Evolutionary conservation across 2,888 invertebrate genomes (phyloP).

Genomic region (Caenorhabditis virilis): DNA sequence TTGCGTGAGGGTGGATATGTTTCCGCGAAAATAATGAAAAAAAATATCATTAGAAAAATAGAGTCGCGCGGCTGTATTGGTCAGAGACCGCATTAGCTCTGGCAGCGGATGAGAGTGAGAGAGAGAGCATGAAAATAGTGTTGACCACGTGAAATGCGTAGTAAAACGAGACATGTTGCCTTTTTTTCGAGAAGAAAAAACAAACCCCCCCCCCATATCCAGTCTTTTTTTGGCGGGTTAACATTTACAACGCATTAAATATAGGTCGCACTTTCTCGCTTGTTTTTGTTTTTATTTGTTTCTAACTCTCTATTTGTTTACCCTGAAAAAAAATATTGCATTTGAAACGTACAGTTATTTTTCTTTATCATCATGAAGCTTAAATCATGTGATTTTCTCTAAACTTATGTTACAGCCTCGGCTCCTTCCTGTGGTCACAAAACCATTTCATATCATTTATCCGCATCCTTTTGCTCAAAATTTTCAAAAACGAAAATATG

Average conservation of each 20-base stretch:
- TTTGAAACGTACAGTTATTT: too few relatives aligned
- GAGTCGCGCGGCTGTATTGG: too few relatives aligned
- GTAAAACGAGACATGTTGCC: not conserved
- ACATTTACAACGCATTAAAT: too few relatives aligned
- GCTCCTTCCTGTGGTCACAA: constrained; percentile 27
- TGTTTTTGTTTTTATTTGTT: not conserved
- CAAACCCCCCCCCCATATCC: too few relatives aligned
- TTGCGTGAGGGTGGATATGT: too few relatives aligned
- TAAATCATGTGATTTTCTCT: not conserved
- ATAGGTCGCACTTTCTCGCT: too few relatives aligned
- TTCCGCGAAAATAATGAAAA: too few relatives aligned
- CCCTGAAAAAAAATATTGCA: not conserved
- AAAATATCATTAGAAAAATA: too few relatives aligned
- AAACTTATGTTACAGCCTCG: constrained; percentile 33
- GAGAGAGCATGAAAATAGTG: not conserved
- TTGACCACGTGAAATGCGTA: not conserved
- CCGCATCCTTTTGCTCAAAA: not conserved
- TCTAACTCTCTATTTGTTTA: not conserved
- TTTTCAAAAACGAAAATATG: constrained; percentile 9
- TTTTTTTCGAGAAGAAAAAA: not conserved
- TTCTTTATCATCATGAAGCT: not conserved
- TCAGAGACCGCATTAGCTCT: too few relatives aligned
- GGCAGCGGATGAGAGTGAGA: not conserved
- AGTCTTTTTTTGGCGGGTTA: too few relatives aligned
- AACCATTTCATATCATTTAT: not conserved